These are phyloP conservation scores for Fulica atra DNA, from an alignment of 2,113 vertebrate species.

Conservation along the genomic window DNA sequence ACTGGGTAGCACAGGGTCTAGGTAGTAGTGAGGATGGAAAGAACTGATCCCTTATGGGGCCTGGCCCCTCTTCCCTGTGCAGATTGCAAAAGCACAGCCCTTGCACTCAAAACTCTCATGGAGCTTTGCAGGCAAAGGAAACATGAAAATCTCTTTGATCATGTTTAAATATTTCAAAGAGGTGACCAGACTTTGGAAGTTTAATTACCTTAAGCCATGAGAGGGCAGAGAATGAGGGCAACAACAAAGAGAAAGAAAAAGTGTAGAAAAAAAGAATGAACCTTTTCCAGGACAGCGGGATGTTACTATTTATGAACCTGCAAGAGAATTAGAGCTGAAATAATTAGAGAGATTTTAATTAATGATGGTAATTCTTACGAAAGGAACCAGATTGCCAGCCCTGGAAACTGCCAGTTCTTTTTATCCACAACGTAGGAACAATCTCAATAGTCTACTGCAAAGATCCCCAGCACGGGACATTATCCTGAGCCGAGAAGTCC, in stretches of 20 bases:
- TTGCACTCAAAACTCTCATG: background rate
- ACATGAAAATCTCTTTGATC: background rate
- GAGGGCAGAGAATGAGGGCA: background rate
- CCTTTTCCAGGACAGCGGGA: background rate
- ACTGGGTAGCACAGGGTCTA: fast-evolving
- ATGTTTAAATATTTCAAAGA: slow-evolving; percentile 36
- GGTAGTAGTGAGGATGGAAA: background rate
- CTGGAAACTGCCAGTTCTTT: slow-evolving; percentile 22
- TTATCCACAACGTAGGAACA: background rate
- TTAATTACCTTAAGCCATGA: slow-evolving; percentile 42
- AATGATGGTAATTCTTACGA: slow-evolving; percentile 50
- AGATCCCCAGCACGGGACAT: background rate
- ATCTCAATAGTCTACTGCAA: background rate
- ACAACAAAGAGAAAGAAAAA: background rate
- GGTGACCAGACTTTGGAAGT: background rate
- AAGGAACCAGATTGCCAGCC: slow-evolving; percentile 30
- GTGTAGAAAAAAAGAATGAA: background rate
- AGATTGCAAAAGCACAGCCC: background rate
- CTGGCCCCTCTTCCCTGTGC: background rate
- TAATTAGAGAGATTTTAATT: slow-evolving; percentile 62
- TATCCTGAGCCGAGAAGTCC: background rate
- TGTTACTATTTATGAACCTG: slow-evolving; percentile 67
- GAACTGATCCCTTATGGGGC: background rate
- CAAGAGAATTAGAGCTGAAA: slow-evolving; percentile 63
- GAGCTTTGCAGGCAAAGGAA: background rate